These are phyloP conservation scores for Lerema accius DNA, from an alignment of 1,140 invertebrate species.

Conservation along the genomic window DNA sequence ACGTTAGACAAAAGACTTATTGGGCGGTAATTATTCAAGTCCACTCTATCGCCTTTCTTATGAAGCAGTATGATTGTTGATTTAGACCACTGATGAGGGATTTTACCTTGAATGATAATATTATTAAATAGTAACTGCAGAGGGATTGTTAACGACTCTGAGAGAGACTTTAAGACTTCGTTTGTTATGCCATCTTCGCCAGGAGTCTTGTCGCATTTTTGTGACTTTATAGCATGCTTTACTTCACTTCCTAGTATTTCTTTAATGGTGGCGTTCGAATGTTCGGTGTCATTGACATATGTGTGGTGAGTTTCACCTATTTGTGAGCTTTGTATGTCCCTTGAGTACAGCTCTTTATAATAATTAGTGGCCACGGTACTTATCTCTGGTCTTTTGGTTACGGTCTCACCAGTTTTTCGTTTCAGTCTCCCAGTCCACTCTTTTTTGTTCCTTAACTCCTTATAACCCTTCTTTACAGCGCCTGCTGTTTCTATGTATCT, in stretches of 20 bases:
- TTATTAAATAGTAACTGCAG: slow-evolving; percentile 34
- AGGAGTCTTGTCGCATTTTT: slow-evolving; percentile 36
- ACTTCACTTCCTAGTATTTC: slow-evolving; percentile 33
- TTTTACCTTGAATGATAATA: slow-evolving; percentile 31
- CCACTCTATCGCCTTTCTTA: slow-evolving; percentile 26
- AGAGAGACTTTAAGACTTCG: slow-evolving; percentile 33
- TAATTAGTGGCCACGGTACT: slow-evolving; percentile 39
- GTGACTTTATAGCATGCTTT: slow-evolving; percentile 35
- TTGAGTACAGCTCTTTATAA: slow-evolving; percentile 39
- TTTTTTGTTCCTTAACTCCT: slow-evolving; percentile 28
- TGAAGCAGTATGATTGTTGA: slow-evolving; percentile 36
- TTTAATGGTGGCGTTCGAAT: too few species aligned
- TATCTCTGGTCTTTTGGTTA: slow-evolving; percentile 30
- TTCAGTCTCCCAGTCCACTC: slow-evolving; percentile 35
- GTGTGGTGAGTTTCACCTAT: too few species aligned
- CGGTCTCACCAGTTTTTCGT: slow-evolving; percentile 5
- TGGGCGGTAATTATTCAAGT: not conserved
- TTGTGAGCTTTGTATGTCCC: too few species aligned
- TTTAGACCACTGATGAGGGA: slow-evolving; percentile 37
- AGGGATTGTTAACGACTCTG: slow-evolving; percentile 10
- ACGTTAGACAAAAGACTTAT: not conserved
- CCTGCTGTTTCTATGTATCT: slow-evolving; percentile 28
- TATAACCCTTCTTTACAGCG: slow-evolving; percentile 35
- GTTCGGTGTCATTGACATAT: too few species aligned
- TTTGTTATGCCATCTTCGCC: slow-evolving; percentile 38